Percentiles rank a stretch among this genome's conserved stretches.
These are phyloP conservation scores for Oscheius sp. DNA, from an alignment of 2,888 invertebrate species.

Conservation along the genomic window DNA sequence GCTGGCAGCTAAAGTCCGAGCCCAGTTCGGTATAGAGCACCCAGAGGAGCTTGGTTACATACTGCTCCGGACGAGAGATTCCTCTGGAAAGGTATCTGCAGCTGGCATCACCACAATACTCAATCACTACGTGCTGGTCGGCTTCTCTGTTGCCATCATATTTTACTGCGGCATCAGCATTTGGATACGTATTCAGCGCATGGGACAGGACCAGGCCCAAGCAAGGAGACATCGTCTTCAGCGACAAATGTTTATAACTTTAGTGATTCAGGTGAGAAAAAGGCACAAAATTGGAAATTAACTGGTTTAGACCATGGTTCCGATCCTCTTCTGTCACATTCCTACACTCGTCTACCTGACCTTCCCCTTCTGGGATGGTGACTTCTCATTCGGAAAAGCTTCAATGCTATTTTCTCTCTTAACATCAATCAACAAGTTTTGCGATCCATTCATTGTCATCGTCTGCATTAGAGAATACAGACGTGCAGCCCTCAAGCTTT, in stretches of 20 bases:
- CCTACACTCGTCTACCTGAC: conserved; percentile 18
- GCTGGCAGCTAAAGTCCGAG: conserved; percentile 2
- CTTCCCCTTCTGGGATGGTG: conserved; percentile 15
- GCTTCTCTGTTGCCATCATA: conserved; percentile 14
- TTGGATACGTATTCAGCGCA: neutral
- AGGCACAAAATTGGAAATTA: neutral
- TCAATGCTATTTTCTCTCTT: conserved; percentile 9
- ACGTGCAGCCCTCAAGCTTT: neutral
- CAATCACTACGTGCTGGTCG: conserved; percentile 14
- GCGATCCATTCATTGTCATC: conserved; percentile 26
- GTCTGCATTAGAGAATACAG: conserved; percentile 24
- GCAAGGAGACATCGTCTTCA: neutral
- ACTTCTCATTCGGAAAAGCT: conserved; percentile 3
- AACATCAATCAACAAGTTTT: conserved; percentile 20
- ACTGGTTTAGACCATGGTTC: conserved; percentile 12
- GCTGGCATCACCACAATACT: conserved; percentile 11
- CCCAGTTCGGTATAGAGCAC: conserved; percentile 13
- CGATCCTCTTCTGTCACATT: conserved; percentile 24
- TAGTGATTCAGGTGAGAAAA: neutral
- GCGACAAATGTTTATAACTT: conserved; percentile 10
- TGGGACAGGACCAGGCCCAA: neutral
- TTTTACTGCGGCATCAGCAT: conserved; percentile 9
- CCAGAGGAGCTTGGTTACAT: conserved; percentile 6
- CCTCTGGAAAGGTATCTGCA: conserved; percentile 1
- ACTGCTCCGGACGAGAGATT: neutral